Conservation (phyloP, 2,113 vertebrate genomes). For the Morone chrysops region DNA sequence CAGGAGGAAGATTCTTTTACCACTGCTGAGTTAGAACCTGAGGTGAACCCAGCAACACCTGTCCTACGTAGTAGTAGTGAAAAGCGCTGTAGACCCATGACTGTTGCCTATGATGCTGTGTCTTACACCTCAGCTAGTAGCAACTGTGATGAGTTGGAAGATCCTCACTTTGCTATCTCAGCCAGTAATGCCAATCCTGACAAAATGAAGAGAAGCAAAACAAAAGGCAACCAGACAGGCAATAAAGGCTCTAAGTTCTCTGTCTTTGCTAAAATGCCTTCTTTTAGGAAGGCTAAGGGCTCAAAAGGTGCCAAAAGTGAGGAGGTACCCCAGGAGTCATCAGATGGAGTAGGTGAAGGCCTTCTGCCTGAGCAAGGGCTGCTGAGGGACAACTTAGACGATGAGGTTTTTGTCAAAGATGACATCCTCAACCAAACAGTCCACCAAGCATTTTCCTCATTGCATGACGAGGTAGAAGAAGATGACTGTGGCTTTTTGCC, state of each 20-base stretch:
- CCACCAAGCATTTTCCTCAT: slow-evolving; percentile 68
- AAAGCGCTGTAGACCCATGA: slow-evolving; percentile 44
- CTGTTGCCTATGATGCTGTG: slow-evolving; percentile 63
- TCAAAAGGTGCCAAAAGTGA: slow-evolving; percentile 53
- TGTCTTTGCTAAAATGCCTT: slow-evolving; percentile 85
- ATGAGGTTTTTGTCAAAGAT: slow-evolving; percentile 82
- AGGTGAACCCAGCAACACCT: slow-evolving; percentile 45
- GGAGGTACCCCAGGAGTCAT: slow-evolving; percentile 24
- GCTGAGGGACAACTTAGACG: slow-evolving; percentile 77
- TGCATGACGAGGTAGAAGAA: slow-evolving; percentile 22
- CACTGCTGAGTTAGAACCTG: slow-evolving; percentile 38
- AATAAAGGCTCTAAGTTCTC: slow-evolving; percentile 75
- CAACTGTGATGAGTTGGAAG: slow-evolving; percentile 79
- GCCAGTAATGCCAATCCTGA: slow-evolving; percentile 68
- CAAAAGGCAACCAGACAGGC: slow-evolving; percentile 8
- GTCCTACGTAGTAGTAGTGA: slow-evolving; percentile 16
- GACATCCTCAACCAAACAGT: slow-evolving; percentile 72
- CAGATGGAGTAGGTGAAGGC: slow-evolving; percentile 34
- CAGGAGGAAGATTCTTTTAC: slow-evolving; percentile 10
- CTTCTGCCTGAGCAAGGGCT: slow-evolving; percentile 34
- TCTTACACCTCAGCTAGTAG: slow-evolving; percentile 64
- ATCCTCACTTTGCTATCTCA: slow-evolving; percentile 52
- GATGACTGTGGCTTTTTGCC: slow-evolving; percentile 17
- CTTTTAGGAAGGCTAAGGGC: slow-evolving; percentile 80
- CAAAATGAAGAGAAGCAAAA: slow-evolving; percentile 77